These are phyloP conservation scores for Sturnira hondurensis DNA, from an alignment of 2,113 vertebrate species.

Conservation along the genomic window DNA sequence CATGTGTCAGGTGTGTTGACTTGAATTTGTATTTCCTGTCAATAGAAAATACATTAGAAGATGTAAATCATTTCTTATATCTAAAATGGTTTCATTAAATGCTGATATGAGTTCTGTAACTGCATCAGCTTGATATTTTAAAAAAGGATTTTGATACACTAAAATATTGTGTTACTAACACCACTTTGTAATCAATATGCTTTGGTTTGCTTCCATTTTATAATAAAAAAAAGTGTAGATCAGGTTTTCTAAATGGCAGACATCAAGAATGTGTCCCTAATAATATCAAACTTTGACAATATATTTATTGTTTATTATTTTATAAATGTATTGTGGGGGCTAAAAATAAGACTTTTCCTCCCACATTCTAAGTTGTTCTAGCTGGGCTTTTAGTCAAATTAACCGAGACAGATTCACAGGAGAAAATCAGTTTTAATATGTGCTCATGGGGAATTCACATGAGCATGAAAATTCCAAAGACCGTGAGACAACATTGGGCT, in stretches of 20 bases:
- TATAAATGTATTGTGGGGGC: background rate
- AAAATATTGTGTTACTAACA: slow-evolving; percentile 22
- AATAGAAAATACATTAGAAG: slow-evolving; percentile 39
- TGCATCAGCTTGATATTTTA: background rate
- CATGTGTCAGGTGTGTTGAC: slow-evolving; percentile 26
- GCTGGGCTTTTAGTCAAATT: background rate
- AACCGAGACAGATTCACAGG: background rate
- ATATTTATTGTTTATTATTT: background rate
- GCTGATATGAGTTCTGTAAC: slow-evolving; percentile 44
- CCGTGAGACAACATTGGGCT: background rate
- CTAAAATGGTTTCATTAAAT: background rate
- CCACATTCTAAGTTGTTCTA: background rate
- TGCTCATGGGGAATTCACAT: background rate
- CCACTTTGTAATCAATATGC: slow-evolving; percentile 13
- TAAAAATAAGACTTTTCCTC: background rate
- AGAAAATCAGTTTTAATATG: background rate
- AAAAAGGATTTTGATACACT: slow-evolving; percentile 34
- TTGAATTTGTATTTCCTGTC: slow-evolving; percentile 46
- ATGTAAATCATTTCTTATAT: slow-evolving; percentile 13
- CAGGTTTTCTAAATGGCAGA: no score
- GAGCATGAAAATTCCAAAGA: background rate
- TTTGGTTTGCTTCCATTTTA: slow-evolving; percentile 28
- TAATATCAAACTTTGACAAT: background rate
- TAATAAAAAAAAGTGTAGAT: no score
- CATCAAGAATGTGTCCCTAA: background rate